phyloP scores from a whole-genome alignment of 2,888 invertebrate genomes.

The Papilio gigon region DNA sequence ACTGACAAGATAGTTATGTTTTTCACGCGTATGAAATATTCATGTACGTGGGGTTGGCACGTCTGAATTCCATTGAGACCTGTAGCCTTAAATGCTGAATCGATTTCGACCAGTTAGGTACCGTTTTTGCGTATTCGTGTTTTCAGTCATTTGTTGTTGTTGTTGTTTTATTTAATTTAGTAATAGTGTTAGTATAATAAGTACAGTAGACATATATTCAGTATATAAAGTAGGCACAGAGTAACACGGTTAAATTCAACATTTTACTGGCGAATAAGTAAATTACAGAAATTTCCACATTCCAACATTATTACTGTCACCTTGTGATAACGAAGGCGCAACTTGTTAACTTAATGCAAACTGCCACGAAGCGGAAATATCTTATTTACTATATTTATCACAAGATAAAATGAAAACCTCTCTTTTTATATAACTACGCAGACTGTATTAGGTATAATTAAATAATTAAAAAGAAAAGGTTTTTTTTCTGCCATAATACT shows the following conservation, averaged over 20 bases:
- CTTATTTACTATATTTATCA: conserved; percentile 20
- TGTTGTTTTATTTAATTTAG: neutral
- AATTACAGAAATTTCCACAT: conserved; percentile 23
- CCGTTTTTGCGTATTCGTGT: neutral
- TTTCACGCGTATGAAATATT: neutral
- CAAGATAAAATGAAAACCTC: conserved; percentile 17
- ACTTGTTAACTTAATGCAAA: conserved; percentile 18
- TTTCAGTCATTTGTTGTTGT: neutral
- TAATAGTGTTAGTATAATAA: neutral
- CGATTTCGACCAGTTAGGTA: neutral
- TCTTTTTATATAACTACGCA: conserved; percentile 18
- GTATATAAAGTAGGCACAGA: neutral
- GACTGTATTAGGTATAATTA: neutral
- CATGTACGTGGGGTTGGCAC: neutral
- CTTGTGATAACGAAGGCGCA: conserved; percentile 13
- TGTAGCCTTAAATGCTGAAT: neutral
- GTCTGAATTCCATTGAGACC: neutral
- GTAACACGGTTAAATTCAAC: conserved; percentile 9
- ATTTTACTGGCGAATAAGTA: conserved; percentile 17
- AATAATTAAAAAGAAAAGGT: neutral
- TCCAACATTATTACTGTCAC: conserved; percentile 18
- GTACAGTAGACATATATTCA: neutral
- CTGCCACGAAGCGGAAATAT: conserved; percentile 12
- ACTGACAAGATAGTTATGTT: neutral
- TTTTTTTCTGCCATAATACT: neutral